These are phyloP conservation scores for Conomelus anceps DNA, from an alignment of 2,888 invertebrate genomes.

Conservation along the genomic window DNA sequence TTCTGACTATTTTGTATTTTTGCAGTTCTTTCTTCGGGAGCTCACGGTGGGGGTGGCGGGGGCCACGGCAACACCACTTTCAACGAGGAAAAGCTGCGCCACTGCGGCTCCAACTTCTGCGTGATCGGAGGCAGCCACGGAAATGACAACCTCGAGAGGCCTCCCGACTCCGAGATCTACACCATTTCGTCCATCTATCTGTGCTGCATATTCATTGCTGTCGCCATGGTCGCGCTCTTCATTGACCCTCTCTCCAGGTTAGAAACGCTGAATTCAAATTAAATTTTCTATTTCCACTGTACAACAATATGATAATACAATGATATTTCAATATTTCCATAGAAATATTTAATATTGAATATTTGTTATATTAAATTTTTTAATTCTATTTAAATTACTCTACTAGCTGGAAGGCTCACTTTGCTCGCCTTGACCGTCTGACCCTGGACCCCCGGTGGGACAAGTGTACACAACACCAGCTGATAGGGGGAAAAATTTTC, in stretches of 20 bases:
- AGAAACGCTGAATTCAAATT: too few species aligned
- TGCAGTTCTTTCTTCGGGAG: conserved; percentile 69
- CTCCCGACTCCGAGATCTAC: conserved; percentile 78
- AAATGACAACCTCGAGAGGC: conserved; percentile 70
- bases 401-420: too few species aligned
- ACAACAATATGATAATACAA: too few species aligned
- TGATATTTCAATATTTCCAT: too few species aligned
- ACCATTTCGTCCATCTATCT: conserved; percentile 85
- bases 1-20: conserved; percentile 11
- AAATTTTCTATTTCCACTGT: too few species aligned
- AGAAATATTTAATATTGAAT: too few species aligned
- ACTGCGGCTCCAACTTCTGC: conserved; percentile 78
- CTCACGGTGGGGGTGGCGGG: conserved; percentile 50
- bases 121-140: conserved; percentile 53
- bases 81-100: conserved; percentile 46
- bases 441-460: too few species aligned
- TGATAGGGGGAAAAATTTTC: too few species aligned
- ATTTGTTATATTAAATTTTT: too few species aligned
- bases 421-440: too few species aligned
- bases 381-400: too few species aligned
- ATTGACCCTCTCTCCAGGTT: conserved; percentile 86
- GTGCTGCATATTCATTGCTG: conserved; percentile 76
- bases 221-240: conserved; percentile 76
- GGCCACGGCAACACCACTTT: conserved; percentile 43
- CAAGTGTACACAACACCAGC: too few species aligned